Evolutionary conservation across 2,888 invertebrate genomes (phyloP).

Genomic region (Cataglyphis albicans): DNA sequence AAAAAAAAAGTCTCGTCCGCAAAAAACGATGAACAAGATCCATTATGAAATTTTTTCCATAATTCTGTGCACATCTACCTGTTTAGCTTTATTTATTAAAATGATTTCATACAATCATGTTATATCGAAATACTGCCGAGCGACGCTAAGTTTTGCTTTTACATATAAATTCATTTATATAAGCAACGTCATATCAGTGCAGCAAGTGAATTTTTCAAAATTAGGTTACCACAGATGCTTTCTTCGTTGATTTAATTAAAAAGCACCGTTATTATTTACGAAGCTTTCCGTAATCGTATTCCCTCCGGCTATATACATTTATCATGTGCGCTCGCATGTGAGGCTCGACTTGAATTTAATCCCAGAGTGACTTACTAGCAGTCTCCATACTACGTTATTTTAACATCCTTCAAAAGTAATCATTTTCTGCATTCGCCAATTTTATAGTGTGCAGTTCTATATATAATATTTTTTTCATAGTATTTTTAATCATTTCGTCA

Average conservation of each 20-base stretch:
- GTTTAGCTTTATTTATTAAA: slow-evolving; percentile 4
- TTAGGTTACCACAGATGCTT: slow-evolving; percentile 50
- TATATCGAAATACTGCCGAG: not conserved
- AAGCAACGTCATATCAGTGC: not conserved
- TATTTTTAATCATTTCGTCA: not conserved
- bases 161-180: slow-evolving; percentile 1
- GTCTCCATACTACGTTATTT: slow-evolving; percentile 10
- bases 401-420: not conserved
- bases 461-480: not conserved
- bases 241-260: slow-evolving; percentile 68
- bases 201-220: slow-evolving; percentile 28
- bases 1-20: slow-evolving; percentile 27
- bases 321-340: slow-evolving; percentile 43
- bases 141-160: not conserved
- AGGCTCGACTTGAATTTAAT: slow-evolving; percentile 46
- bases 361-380: slow-evolving; percentile 25
- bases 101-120: slow-evolving; percentile 8
- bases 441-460: not conserved
- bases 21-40: slow-evolving; percentile 17
- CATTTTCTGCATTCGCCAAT: not conserved
- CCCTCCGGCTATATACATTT: slow-evolving; percentile 44
- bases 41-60: not conserved
- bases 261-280: slow-evolving; percentile 47
- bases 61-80: not conserved
- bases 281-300: slow-evolving; percentile 61